Evolutionary conservation across 2,113 vertebrate species (phyloP).

Genomic region (Microtus richardsoni): DNA sequence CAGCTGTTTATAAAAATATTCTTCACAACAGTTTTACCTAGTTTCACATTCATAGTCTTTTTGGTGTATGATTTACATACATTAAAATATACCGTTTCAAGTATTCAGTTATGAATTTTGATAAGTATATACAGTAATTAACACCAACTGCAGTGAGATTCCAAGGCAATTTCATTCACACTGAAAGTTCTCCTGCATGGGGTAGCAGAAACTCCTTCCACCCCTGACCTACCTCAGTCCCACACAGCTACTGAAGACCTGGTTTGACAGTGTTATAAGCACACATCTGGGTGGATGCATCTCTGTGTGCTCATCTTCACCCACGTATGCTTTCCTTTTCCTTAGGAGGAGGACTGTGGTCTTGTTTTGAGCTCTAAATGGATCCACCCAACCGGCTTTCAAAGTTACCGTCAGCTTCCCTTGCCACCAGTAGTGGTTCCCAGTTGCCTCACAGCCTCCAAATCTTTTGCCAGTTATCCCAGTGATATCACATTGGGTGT

Average conservation of each 20-base stretch:
- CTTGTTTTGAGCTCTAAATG: neutral
- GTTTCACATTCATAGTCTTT: neutral
- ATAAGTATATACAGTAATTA: neutral
- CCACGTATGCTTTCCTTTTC: neutral
- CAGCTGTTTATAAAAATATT: neutral
- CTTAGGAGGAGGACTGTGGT: neutral
- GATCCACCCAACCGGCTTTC: neutral
- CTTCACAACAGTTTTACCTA: neutral
- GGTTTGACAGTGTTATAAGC: neutral
- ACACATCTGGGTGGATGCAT: neutral
- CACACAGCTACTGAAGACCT: neutral
- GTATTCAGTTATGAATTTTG: neutral
- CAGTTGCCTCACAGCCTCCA: neutral
- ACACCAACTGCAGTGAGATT: neutral
- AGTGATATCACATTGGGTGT: neutral
- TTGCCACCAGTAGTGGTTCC: neutral
- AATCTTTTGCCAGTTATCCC: neutral
- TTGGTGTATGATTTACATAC: constrained; percentile 43
- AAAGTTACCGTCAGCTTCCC: neutral
- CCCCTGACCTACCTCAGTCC: neutral
- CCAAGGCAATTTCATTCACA: neutral
- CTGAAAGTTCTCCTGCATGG: neutral
- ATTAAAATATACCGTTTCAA: constrained; percentile 46
- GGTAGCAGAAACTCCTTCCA: neutral
- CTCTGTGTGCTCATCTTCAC: neutral